phyloP scores from a whole-genome alignment of 1,140 invertebrate genomes.

The Luehdorfia chinensis region DNA sequence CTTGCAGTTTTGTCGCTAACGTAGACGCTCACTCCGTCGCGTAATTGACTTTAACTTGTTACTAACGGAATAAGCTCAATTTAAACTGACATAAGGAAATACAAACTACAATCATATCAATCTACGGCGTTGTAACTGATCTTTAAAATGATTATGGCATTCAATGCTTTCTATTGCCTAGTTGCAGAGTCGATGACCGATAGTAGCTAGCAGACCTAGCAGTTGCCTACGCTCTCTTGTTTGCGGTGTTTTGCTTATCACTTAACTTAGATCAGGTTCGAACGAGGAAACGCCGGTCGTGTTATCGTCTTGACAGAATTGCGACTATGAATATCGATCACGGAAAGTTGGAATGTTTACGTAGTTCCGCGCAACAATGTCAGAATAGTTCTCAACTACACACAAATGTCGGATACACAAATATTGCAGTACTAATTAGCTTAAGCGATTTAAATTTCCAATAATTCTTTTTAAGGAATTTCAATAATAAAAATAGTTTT shows the following conservation, averaged over 20 bases:
- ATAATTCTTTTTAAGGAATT: not conserved
- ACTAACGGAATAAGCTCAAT: slow-evolving; percentile 14
- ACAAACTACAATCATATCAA: slow-evolving; percentile 5
- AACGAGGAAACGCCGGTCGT: slow-evolving; percentile 30
- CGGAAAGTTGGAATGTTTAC: slow-evolving; percentile 13
- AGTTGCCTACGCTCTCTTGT: slow-evolving; percentile 18
- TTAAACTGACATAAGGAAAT: slow-evolving; percentile 15
- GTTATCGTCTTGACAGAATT: slow-evolving; percentile 27
- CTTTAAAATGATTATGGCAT: slow-evolving; percentile 11
- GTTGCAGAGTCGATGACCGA: slow-evolving; percentile 25
- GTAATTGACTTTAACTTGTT: slow-evolving; percentile 16
- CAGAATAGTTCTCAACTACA: slow-evolving; percentile 1
- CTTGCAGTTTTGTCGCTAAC: slow-evolving; percentile 7
- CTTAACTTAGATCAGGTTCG: slow-evolving; percentile 31
- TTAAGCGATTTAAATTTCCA: not conserved
- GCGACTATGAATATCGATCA: slow-evolving; percentile 31
- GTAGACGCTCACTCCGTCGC: slow-evolving; percentile 6
- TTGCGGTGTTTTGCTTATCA: slow-evolving; percentile 33
- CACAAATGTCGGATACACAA: not conserved
- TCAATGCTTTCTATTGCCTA: slow-evolving; percentile 9
- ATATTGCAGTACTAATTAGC: not conserved
- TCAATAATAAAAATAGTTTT: not conserved
- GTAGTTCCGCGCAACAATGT: slow-evolving; percentile 1
- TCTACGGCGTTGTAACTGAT: not conserved
- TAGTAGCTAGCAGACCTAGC: slow-evolving; percentile 11